phyloP scores from a whole-genome alignment of 1,140 invertebrate species.

The Heliconius hewitsoni region DNA sequence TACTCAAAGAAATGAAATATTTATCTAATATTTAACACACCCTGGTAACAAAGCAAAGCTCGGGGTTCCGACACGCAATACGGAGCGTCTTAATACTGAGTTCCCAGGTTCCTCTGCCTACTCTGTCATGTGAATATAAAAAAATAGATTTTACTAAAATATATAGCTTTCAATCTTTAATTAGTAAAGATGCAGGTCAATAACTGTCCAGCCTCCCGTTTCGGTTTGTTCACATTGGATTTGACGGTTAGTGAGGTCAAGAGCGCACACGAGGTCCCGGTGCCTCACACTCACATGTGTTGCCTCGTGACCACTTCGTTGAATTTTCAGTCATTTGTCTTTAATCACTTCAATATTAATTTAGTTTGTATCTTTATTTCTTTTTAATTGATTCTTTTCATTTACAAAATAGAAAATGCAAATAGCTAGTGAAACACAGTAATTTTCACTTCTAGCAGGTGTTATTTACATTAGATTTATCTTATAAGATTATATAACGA shows the following conservation, averaged over 20 bases:
- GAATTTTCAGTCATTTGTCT: background rate
- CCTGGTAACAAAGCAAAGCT: too few relatives aligned
- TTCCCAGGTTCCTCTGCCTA: too few relatives aligned
- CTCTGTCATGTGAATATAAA: too few relatives aligned
- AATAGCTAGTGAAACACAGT: background rate
- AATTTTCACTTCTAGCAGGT: background rate
- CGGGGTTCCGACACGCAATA: too few relatives aligned
- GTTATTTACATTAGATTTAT: background rate
- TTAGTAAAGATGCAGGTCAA: background rate
- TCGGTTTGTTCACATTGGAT: background rate
- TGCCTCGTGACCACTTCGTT: background rate
- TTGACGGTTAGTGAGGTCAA: background rate
- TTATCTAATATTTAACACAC: too few relatives aligned
- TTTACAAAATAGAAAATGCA: background rate
- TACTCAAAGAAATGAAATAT: too few relatives aligned
- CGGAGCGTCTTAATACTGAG: too few relatives aligned
- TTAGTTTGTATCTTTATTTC: background rate
- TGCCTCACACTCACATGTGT: background rate
- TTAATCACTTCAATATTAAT: background rate
- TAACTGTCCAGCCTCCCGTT: background rate
- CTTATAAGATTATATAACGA: too few relatives aligned
- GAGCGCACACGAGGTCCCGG: background rate
- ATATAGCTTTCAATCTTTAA: background rate
- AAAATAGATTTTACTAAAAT: background rate
- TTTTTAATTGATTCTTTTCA: background rate